Evolutionary conservation across 2,888 invertebrate genomes (phyloP), one percentile per base, ranked within the genome.

Genomic region (Osmoderma eremita): DNA sequence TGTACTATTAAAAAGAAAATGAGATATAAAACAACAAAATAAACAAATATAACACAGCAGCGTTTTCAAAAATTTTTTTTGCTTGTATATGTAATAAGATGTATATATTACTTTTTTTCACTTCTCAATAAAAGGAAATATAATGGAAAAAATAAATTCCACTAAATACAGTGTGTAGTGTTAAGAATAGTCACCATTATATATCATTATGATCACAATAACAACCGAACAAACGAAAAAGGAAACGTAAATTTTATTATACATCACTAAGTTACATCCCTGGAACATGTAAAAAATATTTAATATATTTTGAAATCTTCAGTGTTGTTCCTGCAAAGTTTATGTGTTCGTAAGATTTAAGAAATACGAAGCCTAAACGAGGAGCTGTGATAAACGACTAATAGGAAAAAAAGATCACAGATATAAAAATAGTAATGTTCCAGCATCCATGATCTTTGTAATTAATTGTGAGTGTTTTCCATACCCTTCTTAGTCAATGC

Each of bases 1-100:
- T 63, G 67, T 67, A 67, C 62, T 67, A 58, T 67, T 62, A 62
- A 49, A 67, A 39, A 50, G 42, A 63, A 67, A 62, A 41, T 17
- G 49, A 54, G 24, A 30, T 22, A 63, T 64, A 63, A 63, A 63
- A 63, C 22, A 63, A 63, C 30, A 51, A 51, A 38, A 22, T 39
- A 63, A 63, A 51, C 41, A 53, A 50, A 53, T 38, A 63, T 63
- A 51, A 51, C 50, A 63, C 50, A 51, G 50, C 38, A 13, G 18
- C 20, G 15, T 51, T 39, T 20, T 42, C 51, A 53, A 45, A 38
- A n/a, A 15, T 45, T 24, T 51, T 51, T 45, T 22, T 22, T 41
- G n/a, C 61, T 18, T 39, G 41, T 17, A 51, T 49, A 39, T 20
- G 39, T 20, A 15, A 30, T 30, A 30, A 30, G 30, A 30, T 50